These are phyloP conservation scores for Cabera pusaria DNA, from an alignment of 2,888 invertebrate species.

Conservation along the genomic window DNA sequence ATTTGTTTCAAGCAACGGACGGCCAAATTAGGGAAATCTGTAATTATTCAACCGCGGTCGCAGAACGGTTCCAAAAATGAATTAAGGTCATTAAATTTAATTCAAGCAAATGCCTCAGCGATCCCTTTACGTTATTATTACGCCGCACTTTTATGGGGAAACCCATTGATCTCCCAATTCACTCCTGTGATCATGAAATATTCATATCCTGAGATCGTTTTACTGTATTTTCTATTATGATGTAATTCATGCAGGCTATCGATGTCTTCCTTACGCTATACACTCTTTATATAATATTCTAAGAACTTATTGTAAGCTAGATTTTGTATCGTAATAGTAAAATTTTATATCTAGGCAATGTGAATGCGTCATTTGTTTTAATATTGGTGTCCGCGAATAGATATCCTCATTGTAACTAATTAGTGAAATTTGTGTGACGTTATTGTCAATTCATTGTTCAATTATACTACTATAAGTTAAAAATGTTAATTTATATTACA, in stretches of 20 bases:
- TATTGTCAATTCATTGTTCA: conserved; percentile 6
- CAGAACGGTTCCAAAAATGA: conserved; percentile 21
- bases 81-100: conserved; percentile 24
- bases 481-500: too few species aligned
- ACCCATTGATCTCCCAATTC: conserved; percentile 17
- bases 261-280: conserved; percentile 83
- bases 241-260: conserved; percentile 81
- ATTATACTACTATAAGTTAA: background rate
- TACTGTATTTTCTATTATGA: conserved; percentile 62
- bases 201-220: conserved; percentile 26
- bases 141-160: conserved; percentile 13
- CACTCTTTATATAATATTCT: conserved; percentile 72
- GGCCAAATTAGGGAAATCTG: conserved; percentile 19
- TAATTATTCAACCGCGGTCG: conserved; percentile 22
- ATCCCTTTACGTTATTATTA: conserved; percentile 13
- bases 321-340: conserved; percentile 49
- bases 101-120: conserved; percentile 18
- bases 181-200: conserved; percentile 24
- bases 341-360: conserved; percentile 10
- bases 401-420: background rate
- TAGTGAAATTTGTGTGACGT: background rate
- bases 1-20: conserved; percentile 11
- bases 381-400: conserved; percentile 1
- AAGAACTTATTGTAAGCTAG: conserved; percentile 71
- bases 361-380: conserved; percentile 1